These are phyloP conservation scores for Scrobipalpa costella DNA, from an alignment of 2,888 invertebrate genomes.

Conservation along the genomic window DNA sequence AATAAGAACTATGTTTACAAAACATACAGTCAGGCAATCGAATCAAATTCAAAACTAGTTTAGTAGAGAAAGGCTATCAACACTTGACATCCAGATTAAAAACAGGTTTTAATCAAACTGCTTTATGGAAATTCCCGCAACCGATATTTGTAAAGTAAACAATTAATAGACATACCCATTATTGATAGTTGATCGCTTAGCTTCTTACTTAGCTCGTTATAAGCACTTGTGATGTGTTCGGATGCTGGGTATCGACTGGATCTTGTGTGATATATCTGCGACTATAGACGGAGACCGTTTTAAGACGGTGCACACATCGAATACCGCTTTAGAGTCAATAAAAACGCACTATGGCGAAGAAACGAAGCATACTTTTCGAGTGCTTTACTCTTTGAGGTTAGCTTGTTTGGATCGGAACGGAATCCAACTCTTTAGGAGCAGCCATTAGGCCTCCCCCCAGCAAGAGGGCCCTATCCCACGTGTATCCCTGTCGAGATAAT, in stretches of 20 bases:
- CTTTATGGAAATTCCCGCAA: not conserved
- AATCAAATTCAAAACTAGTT: not conserved
- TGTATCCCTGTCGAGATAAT: too few species aligned
- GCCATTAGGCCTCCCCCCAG: too few species aligned
- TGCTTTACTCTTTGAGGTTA: too few species aligned
- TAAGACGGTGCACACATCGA: not conserved
- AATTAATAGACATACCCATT: conserved; percentile 17
- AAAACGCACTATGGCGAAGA: not conserved
- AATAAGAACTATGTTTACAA: too few species aligned
- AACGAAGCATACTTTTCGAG: not conserved
- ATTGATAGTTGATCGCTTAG: not conserved
- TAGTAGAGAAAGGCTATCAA: not conserved
- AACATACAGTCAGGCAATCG: not conserved
- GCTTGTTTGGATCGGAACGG: too few species aligned
- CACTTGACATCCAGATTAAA: not conserved
- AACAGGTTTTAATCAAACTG: not conserved
- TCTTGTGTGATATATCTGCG: not conserved
- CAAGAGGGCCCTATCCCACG: too few species aligned
- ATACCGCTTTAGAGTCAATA: too few species aligned
- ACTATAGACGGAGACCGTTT: not conserved
- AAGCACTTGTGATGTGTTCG: not conserved
- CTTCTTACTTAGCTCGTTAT: not conserved
- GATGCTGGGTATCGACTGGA: conserved; percentile 20
- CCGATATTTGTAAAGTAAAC: not conserved
- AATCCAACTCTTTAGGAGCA: too few species aligned